phyloP scores from a whole-genome alignment of 1,140 invertebrate species.

The Pomacea maculata region DNA sequence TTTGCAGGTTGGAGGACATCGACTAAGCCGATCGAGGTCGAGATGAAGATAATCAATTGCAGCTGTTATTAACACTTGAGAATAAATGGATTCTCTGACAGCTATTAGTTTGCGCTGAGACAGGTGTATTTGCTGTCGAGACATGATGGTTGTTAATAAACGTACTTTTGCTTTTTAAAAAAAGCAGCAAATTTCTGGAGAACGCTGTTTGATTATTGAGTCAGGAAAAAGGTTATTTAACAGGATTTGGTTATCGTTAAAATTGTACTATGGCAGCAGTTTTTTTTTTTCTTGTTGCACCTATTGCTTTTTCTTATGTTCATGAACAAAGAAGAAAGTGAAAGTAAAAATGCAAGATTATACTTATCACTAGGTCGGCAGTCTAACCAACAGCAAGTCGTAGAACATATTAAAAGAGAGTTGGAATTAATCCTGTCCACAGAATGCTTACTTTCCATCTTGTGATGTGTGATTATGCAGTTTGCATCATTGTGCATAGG shows the following conservation, averaged over 20 bases:
- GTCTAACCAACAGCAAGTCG: neutral
- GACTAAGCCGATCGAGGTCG: neutral
- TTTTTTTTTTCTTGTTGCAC: neutral
- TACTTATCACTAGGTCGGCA: neutral
- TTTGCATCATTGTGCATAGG: neutral
- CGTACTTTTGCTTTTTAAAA: too few species aligned
- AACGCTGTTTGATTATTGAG: too few species aligned
- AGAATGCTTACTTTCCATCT: neutral
- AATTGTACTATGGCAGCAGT: too few species aligned
- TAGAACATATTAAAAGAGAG: neutral
- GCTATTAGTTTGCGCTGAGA: too few species aligned
- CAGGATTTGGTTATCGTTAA: too few species aligned
- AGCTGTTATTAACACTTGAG: neutral
- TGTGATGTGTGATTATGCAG: neutral
- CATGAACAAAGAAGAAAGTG: neutral
- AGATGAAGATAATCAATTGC: neutral
- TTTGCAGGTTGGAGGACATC: neutral
- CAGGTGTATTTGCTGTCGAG: too few species aligned
- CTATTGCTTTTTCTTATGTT: neutral
- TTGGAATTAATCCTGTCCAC: neutral
- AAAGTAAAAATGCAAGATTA: neutral
- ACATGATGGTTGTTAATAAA: too few species aligned
- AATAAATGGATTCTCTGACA: too few species aligned
- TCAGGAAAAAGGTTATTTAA: too few species aligned
- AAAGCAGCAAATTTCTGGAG: too few species aligned